Conservation (phyloP, 2,797 vertebrate species). For the Pelodytes ibericus region DNA sequence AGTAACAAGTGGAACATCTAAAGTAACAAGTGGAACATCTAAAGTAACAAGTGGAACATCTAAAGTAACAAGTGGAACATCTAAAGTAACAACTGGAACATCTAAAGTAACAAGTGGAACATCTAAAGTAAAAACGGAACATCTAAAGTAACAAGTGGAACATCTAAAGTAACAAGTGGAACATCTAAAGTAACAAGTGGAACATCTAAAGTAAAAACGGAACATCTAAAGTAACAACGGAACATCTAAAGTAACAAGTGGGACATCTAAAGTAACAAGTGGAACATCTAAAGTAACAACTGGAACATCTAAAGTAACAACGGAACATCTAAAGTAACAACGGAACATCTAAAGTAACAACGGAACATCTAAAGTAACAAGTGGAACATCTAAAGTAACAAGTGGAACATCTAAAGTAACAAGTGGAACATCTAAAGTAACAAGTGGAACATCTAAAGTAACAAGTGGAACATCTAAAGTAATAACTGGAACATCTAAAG, state of each 20-base stretch:
- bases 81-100: no score
- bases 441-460: no score
- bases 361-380: no score
- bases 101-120: neutral
- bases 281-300: no score
- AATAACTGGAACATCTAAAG: neutral
- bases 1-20: no score
- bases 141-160: neutral
- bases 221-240: neutral
- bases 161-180: no score
- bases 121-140: no score
- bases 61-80: neutral
- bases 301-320: neutral
- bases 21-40: neutral
- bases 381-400: neutral
- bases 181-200: neutral
- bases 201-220: no score
- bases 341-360: neutral
- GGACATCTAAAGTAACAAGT: neutral
- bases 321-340: no score
- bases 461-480: neutral
- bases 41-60: no score
- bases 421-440: neutral
- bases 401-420: no score
- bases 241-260: no score